These are phyloP conservation scores for Ochotona curzoniae DNA, from an alignment of 2,113 vertebrate genomes.

Conservation along the genomic window DNA sequence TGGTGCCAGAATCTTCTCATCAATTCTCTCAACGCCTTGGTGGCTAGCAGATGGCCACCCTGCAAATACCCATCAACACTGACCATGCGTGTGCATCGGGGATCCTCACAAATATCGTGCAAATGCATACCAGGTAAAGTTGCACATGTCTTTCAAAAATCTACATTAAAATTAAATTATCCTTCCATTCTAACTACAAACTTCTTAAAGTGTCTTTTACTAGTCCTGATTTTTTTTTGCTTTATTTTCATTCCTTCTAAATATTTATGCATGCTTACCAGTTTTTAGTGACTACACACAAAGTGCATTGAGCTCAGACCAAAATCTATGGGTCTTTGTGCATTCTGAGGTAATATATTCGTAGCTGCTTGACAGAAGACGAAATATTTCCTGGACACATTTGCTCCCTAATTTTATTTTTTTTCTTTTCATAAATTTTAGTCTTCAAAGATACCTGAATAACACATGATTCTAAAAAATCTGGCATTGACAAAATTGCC, in stretches of 20 bases:
- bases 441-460: background rate
- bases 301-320: background rate
- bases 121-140: too few species aligned
- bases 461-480: background rate
- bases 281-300: background rate
- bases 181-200: too few species aligned
- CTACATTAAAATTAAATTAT: too few species aligned
- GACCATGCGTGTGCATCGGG: background rate
- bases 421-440: background rate
- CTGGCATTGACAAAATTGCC: background rate
- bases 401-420: background rate
- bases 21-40: constrained; percentile 24
- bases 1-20: constrained; percentile 57
- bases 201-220: too few species aligned
- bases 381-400: background rate
- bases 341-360: background rate
- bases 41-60: background rate
- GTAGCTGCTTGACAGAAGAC: background rate
- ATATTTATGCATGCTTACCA: background rate
- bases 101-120: too few species aligned
- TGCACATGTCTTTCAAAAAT: too few species aligned
- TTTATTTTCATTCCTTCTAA: background rate
- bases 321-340: background rate
- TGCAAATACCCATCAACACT: background rate
- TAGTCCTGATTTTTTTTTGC: background rate